phyloP scores from a whole-genome alignment of 2,888 invertebrate genomes.

The Lasioglossum marginatum region DNA sequence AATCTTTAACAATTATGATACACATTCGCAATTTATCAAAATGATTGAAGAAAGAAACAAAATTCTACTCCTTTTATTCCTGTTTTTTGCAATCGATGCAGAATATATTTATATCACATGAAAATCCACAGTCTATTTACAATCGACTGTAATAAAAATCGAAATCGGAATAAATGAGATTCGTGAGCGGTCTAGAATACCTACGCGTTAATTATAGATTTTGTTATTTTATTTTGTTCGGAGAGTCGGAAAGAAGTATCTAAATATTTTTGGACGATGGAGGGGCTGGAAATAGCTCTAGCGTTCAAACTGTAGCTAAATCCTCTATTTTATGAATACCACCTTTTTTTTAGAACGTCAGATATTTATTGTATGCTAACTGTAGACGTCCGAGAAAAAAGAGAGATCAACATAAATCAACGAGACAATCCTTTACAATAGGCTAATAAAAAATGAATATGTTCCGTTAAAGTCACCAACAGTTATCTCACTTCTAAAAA shows the following conservation, averaged over 20 bases:
- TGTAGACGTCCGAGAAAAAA: not conserved
- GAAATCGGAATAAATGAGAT: not conserved
- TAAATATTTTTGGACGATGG: not conserved
- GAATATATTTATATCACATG: not conserved
- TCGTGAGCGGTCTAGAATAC: not conserved
- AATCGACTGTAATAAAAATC: not conserved
- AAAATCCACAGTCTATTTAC: not conserved
- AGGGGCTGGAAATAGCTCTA: conserved; percentile 32
- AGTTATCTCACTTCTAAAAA: not conserved
- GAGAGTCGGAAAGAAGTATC: not conserved
- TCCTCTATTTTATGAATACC: conserved; percentile 21
- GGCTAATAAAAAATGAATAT: not conserved
- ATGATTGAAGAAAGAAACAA: not conserved
- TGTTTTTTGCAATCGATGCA: not conserved
- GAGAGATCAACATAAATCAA: not conserved
- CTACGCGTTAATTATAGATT: not conserved
- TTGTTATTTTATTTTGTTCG: not conserved
- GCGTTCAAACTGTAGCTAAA: conserved; percentile 17
- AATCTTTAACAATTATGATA: too few species aligned
- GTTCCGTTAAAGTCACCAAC: not conserved
- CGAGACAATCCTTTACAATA: not conserved
- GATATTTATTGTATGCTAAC: not conserved
- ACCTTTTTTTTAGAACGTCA: conserved; percentile 14
- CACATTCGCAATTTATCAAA: too few species aligned
- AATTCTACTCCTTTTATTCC: not conserved